These are phyloP conservation scores for Abscondita cerata DNA, from an alignment of 2,888 invertebrate species.

Conservation along the genomic window DNA sequence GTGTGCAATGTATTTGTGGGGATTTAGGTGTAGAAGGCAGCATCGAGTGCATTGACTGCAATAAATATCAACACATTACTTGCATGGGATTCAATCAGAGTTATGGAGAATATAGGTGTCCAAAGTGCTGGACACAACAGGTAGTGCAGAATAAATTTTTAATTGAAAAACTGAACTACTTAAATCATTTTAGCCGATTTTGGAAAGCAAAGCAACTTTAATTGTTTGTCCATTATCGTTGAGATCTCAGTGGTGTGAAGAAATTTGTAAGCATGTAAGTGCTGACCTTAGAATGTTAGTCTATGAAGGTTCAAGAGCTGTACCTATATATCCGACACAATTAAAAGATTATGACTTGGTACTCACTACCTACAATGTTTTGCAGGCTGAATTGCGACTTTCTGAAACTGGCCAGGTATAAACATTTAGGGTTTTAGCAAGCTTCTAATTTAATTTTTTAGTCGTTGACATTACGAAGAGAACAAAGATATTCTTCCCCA, in stretches of 20 bases:
- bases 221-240: constrained; percentile 75
- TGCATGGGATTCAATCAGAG: constrained; percentile 65
- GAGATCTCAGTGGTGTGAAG: constrained; percentile 74
- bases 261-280: constrained; percentile 69
- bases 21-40: constrained; percentile 41
- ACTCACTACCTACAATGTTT: constrained; percentile 72
- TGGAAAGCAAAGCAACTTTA: constrained; percentile 69
- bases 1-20: constrained; percentile 59
- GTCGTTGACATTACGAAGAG: constrained; percentile 59
- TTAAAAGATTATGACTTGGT: constrained; percentile 74
- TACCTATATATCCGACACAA: constrained; percentile 67
- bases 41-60: constrained; percentile 65
- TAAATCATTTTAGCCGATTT: constrained; percentile 53
- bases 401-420: constrained; percentile 60
- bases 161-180: no score
- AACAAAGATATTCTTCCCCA: constrained; percentile 68
- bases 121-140: constrained; percentile 67
- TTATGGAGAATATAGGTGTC: constrained; percentile 65
- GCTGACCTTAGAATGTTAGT: constrained; percentile 62
- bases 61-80: constrained; percentile 66
- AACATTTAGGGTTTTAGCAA: constrained; percentile 2
- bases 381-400: constrained; percentile 69
- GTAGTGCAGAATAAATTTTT: constrained; percentile 40
- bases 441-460: constrained; percentile 2
- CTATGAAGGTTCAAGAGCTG: constrained; percentile 60